Evolutionary conservation across 1,140 invertebrate genomes (phyloP).

Genomic region (Drosophila bifasciata): DNA sequence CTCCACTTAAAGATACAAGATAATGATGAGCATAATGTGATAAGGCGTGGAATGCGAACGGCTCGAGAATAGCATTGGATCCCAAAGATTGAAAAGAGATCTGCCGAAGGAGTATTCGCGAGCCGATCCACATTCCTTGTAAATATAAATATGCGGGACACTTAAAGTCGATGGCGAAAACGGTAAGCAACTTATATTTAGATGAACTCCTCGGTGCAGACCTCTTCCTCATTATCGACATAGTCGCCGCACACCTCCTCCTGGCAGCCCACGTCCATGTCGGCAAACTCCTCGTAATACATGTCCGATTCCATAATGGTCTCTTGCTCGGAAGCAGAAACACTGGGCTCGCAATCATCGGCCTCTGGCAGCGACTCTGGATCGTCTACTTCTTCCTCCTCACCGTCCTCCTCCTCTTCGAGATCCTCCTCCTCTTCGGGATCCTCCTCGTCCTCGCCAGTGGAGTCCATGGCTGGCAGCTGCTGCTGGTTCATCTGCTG

Average conservation of each 20-base stretch:
- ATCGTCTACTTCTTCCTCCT: constrained; percentile 39
- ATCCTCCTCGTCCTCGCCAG: constrained; percentile 62
- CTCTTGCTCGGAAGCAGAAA: constrained; percentile 28
- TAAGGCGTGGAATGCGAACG: too few relatives aligned
- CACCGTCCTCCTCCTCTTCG: constrained; percentile 46
- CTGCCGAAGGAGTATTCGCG: background rate
- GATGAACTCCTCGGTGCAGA: constrained; percentile 58
- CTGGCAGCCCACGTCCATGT: constrained; percentile 74
- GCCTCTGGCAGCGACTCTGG: constrained; percentile 16
- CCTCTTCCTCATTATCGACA: constrained; percentile 70
- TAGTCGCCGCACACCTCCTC: constrained; percentile 72
- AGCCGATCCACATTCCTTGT: background rate
- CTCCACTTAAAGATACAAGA: too few relatives aligned
- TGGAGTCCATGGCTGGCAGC: constrained; percentile 57
- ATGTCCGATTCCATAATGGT: constrained; percentile 54
- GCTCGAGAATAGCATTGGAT: too few relatives aligned
- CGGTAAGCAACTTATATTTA: constrained; percentile 37
- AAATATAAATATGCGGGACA: constrained; percentile 15
- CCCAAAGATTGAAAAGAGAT: background rate
- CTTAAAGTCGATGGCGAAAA: constrained; percentile 19
- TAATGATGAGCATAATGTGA: too few relatives aligned
- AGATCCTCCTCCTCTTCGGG: constrained; percentile 24
- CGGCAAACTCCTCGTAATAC: constrained; percentile 64
- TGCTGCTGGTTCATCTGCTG: constrained; percentile 73
- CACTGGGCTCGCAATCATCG: background rate